These are phyloP conservation scores for Masnerella sp. DNA, from an alignment of 2,888 invertebrate genomes.

Conservation along the genomic window DNA sequence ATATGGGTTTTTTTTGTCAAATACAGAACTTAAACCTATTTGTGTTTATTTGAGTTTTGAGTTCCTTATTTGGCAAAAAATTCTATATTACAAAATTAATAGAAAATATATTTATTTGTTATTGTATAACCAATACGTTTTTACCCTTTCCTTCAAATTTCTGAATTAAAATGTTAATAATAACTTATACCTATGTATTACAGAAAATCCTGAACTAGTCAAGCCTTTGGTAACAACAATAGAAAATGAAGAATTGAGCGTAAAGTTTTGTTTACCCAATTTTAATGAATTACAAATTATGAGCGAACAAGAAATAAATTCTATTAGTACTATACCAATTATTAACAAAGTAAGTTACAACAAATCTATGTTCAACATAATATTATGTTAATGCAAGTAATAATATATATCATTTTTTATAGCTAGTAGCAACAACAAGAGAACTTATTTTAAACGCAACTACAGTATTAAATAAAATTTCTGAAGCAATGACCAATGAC, in stretches of 20 bases:
- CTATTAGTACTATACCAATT: conserved; percentile 65
- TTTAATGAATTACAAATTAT: conserved; percentile 68
- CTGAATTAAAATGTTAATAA: too few species aligned
- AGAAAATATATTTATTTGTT: too few species aligned
- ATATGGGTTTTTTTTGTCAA: too few species aligned
- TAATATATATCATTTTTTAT: conserved; percentile 17
- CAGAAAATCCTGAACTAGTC: conserved; percentile 74
- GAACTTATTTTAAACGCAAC: conserved; percentile 72
- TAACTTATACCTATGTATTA: too few species aligned
- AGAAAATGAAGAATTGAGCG: conserved; percentile 67
- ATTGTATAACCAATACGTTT: too few species aligned
- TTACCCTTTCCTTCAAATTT: too few species aligned
- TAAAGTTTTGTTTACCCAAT: conserved; percentile 71
- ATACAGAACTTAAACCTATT: too few species aligned
- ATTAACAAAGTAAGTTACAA: conserved; percentile 71
- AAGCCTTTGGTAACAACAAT: conserved; percentile 72
- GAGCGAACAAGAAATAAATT: conserved; percentile 69
- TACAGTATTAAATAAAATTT: conserved; percentile 70
- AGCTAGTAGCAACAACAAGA: conserved; percentile 71
- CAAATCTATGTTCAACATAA: too few species aligned
- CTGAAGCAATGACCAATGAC: conserved; percentile 72
- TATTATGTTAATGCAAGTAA: too few species aligned
- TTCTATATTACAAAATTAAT: too few species aligned
- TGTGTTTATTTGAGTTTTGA: too few species aligned
- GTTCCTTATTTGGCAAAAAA: too few species aligned